Base-by-base conservation (phyloP, 2,113 vertebrate species). In the Saguinus imperator region DNA sequence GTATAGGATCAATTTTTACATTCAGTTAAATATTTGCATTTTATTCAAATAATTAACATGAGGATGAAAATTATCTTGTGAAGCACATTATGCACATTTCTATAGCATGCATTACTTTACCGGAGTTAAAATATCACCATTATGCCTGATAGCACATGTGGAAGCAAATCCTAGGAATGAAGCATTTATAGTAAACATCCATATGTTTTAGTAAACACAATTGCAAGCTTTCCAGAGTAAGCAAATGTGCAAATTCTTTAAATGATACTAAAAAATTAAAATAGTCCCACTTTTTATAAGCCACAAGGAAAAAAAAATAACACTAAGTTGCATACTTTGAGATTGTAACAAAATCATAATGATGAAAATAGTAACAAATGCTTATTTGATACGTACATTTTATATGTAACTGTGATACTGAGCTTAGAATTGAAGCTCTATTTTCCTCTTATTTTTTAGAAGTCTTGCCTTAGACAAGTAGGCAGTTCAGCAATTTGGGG, bases 1-100 rank as follows among this genome's bases (percentile, higher is more conserved):
- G 61, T 91, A 90, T 93, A 96, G 76, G 83, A 96, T 97, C 55
- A 81, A 55, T 35, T 97, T 98, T 97, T 88, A 95, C 61, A 93
- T 96, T 96, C 73, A 95, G 93, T 94, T 95, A 94, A 91, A 93
- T 96, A 95, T 97, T 97, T 96, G 58, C 76, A 97, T 95, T 85
- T 88, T 94, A 72, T 37, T 92, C 96, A 84, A 93, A 92, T 97
- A 93, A 95, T 94, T 91, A 87, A 80, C 72, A 68, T 89, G 23
- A 82, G n/a, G 45, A 25, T 85, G 66, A 93, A 93, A 96, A 96
- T 91, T 80, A 96, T 91, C 88, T 83, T 92, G 17, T 73, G 61
- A 87, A 88, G 61, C 58, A 92, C 29, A 75, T 50, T 93, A 94
- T 57, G 70, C 45, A 82, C 83, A 94, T 89, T 94, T 93, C 87